Percentiles rank a stretch among this genome's conserved stretches.
Evolutionary conservation across 2,113 vertebrate species (phyloP).

Genomic region (Catharus fuscescens): DNA sequence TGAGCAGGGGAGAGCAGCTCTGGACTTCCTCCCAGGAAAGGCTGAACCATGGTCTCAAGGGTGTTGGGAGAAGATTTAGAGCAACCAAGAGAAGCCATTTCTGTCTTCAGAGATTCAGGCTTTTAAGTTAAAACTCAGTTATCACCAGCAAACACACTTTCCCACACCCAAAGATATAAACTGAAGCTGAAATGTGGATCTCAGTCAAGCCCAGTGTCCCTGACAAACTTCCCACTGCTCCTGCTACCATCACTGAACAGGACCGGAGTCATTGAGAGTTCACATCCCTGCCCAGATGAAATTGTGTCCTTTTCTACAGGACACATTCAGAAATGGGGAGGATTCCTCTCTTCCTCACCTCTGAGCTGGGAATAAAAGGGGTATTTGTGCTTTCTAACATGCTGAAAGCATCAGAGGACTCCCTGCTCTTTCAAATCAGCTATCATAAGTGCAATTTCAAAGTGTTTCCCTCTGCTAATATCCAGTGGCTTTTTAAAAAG

Average conservation of each 20-base stretch:
- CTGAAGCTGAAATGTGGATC: not conserved
- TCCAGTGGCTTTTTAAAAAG: conserved; percentile 54
- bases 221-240: not conserved
- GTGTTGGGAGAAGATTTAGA: not conserved
- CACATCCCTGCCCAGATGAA: not conserved
- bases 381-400: not conserved
- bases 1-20: not conserved
- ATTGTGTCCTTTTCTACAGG: not conserved
- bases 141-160: not conserved
- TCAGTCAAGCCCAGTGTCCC: not conserved
- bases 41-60: rapidly evolving
- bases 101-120: not conserved
- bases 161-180: not conserved
- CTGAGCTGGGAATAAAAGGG: not conserved
- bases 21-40: not conserved
- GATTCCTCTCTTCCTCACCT: not conserved
- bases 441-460: conserved; percentile 18
- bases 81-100: not conserved
- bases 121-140: not conserved
- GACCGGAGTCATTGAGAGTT: rapidly evolving
- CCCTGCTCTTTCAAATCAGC: not conserved
- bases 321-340: not conserved
- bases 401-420: conserved; percentile 16
- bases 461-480: conserved; percentile 38
- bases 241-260: not conserved